These are phyloP conservation scores for Raja brachyura DNA, from an alignment of 2,113 vertebrate genomes.

Conservation along the genomic window DNA sequence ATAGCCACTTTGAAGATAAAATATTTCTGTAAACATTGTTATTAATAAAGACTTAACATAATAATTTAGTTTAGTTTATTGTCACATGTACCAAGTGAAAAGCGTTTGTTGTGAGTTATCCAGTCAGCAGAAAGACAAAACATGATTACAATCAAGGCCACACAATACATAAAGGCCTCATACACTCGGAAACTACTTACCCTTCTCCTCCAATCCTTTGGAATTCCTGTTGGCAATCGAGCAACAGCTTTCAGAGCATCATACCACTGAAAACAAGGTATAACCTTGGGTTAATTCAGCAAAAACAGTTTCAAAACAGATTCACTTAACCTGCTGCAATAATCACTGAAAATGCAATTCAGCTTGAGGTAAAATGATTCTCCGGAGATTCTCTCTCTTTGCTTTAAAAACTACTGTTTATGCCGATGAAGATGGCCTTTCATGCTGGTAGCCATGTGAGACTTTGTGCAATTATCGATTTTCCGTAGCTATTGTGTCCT, in stretches of 20 bases:
- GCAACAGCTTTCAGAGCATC: constrained; percentile 95
- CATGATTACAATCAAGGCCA: too few species aligned
- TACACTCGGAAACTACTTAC: constrained; percentile 50
- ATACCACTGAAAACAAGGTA: constrained; percentile 72
- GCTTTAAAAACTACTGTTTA: neutral
- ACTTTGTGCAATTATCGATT: neutral
- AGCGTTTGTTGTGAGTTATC: too few species aligned
- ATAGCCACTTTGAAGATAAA: neutral
- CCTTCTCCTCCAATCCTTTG: constrained; percentile 92
- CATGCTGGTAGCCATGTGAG: neutral
- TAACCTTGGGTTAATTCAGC: neutral
- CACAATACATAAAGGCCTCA: neutral
- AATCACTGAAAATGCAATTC: neutral
- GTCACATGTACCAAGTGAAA: too few species aligned
- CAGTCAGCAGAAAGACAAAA: too few species aligned
- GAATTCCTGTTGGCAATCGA: constrained; percentile 83
- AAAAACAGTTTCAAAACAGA: neutral
- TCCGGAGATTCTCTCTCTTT: neutral
- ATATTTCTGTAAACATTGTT: neutral
- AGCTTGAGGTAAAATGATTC: neutral
- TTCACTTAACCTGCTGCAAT: neutral
- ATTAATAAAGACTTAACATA: neutral
- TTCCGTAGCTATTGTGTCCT: neutral
- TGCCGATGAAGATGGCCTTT: neutral
- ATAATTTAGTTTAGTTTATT: neutral